Percentiles rank a stretch among this genome's conserved stretches.
phyloP scores from a whole-genome alignment of 2,888 invertebrate species.

The Uloborus plumipes region DNA sequence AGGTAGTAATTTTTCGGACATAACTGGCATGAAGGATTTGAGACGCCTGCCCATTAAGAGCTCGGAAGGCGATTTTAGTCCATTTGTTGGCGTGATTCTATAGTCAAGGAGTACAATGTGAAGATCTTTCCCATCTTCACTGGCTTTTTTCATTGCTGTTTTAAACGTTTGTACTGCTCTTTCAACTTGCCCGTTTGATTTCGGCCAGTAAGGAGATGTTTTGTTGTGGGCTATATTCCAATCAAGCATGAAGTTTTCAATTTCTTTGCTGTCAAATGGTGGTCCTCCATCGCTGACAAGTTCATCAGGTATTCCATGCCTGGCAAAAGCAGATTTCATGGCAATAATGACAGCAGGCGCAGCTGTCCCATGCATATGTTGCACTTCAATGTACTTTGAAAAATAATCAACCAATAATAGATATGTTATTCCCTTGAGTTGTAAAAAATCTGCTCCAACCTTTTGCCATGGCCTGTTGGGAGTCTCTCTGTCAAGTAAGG shows the following conservation, averaged over 20 bases:
- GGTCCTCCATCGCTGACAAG: slow-evolving; percentile 26
- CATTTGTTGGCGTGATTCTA: slow-evolving; percentile 6
- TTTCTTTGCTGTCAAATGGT: slow-evolving; percentile 9
- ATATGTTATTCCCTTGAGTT: not conserved
- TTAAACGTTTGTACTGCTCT: slow-evolving; percentile 26
- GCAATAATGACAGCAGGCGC: slow-evolving; percentile 6
- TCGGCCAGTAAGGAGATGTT: slow-evolving; percentile 23
- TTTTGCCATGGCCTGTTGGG: slow-evolving; percentile 18
- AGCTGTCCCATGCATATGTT: slow-evolving; percentile 11
- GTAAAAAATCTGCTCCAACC: slow-evolving; percentile 14
- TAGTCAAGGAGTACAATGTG: slow-evolving; percentile 16
- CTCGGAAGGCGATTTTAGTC: not conserved
- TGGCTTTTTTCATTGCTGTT: slow-evolving; percentile 7
- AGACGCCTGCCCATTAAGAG: slow-evolving; percentile 20
- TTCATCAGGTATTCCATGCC: slow-evolving; percentile 14
- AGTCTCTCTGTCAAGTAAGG: not conserved
- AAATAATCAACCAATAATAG: slow-evolving; percentile 26
- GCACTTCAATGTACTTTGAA: slow-evolving; percentile 28
- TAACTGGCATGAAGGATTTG: not conserved
- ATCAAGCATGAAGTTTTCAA: slow-evolving; percentile 4
- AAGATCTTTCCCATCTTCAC: slow-evolving; percentile 17
- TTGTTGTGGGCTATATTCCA: slow-evolving; percentile 13
- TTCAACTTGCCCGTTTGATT: slow-evolving; percentile 25
- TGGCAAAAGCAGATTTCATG: slow-evolving; percentile 17
- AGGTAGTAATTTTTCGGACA: not conserved